These are phyloP conservation scores for Cinclus mexicanus DNA, from an alignment of 2,113 vertebrate species.

Conservation along the genomic window DNA sequence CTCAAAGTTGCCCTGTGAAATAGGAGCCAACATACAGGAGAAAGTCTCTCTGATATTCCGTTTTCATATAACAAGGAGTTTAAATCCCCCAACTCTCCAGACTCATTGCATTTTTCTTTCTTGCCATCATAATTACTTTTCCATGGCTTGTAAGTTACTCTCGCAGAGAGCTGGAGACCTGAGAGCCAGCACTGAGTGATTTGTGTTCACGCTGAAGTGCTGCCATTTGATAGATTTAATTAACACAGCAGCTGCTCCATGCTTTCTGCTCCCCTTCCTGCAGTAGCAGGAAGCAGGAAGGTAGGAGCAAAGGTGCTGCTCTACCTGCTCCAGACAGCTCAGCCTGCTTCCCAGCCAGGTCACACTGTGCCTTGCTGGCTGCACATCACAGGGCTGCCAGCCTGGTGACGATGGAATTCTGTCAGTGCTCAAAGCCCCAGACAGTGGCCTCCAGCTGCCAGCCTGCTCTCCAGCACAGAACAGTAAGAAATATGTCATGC, in stretches of 20 bases:
- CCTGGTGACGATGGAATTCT: not conserved
- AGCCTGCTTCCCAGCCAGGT: rapidly evolving
- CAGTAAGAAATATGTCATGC: not conserved
- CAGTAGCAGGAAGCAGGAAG: not conserved
- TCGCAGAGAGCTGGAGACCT: not conserved
- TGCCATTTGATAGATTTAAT: not conserved
- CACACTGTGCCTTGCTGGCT: not conserved
- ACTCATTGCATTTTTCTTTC: not conserved
- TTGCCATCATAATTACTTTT: not conserved
- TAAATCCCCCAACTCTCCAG: not conserved
- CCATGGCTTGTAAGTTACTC: not conserved
- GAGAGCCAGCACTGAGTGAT: not conserved
- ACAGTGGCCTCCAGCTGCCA: not conserved
- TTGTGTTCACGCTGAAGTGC: not conserved
- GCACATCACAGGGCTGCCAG: not conserved
- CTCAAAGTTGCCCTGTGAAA: not conserved
- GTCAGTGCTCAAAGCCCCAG: not conserved
- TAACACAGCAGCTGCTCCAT: not conserved
- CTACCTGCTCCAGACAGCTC: not conserved
- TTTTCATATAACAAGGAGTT: not conserved
- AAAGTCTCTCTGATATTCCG: not conserved
- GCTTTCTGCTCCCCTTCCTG: not conserved
- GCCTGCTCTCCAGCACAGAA: not conserved
- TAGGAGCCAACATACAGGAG: not conserved
- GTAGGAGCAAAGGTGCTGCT: not conserved